Base-by-base conservation (phyloP, 2,888 invertebrate species). In the Machimus rusticus region DNA sequence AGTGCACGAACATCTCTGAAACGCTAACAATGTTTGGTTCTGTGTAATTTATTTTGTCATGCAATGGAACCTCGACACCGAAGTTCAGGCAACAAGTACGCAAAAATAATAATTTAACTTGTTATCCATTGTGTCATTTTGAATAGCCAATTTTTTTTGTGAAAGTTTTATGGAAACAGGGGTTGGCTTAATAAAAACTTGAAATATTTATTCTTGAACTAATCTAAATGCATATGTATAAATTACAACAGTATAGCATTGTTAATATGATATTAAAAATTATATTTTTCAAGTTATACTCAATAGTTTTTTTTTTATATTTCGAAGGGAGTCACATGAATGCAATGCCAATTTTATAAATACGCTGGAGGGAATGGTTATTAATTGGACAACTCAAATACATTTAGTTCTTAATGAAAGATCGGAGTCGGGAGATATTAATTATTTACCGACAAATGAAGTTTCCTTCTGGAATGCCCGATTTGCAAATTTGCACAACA, bases 361-460 rank as follows among this genome's bases (percentile, higher is more conserved):
- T 86, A 95, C 96, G 86, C 95, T 98, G 86, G 98, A 99, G 93
- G 96, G 96, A 82, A 96, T 96, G 86, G 94, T 98, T 23, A 97
- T 97, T 90, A 97, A 97, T 91, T 99, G 98, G 98, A 95, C 96
- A 6, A 94, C 94, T 66, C 96, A 97, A 93, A 96, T 97, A 86
- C 95, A 96, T 89, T 91, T 91, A 78, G 91, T 92, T 81, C 89
- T 93, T 14, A 90, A 90, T 88, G 91, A 92, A 55, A 89, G 89
- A 5, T 28, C 85, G 9, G 39, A 66, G 16, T 86, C 78, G 19
- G n/a, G 37, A 9, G 96, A 94, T 0, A 94, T 94, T 85, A 94
- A 96, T 91, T 96, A 97, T 3, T 92, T 95, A 19, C 98, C 98
- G 0, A 92, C 91, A 79, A 93, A 94, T 89, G 98, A 98, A 92